Base-by-base conservation (phyloP, 2,797 vertebrate genomes). In the Falco peregrinus region DNA sequence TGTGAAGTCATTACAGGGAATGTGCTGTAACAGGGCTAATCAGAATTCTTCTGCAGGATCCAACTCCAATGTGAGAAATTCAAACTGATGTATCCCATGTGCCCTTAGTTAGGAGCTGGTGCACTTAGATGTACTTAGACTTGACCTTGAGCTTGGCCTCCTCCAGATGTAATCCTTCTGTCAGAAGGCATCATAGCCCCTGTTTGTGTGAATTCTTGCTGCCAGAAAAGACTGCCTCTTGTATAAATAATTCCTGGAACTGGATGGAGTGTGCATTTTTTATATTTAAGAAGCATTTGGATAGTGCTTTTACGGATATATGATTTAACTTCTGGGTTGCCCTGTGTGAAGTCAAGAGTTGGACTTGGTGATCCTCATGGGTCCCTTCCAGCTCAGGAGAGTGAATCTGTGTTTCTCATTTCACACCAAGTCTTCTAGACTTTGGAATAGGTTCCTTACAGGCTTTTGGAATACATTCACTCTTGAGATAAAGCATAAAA, bases 1-100 rank as follows among this genome's bases (percentile, higher is more conserved):
- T n/a, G 15, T 69, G 63, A 45, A 50, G 35, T 65, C 33, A 16
- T 39, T 51, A 35, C 13, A 59, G 68, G 59, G 83, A 70, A 53
- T 26, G 25, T 33, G 68, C 45, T 75, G 15, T 39, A 60, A 25
- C 5, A 41, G 21, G 26, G 26, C 39, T 56, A 21, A 45, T 50
- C 16, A 10, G 37, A 80, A n/a, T 69, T 78, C 15, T n/a, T 43
- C 63, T 35, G 28, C 33, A 28, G 69, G 53, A 50, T 43, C 22
- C 18, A 6, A 35, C 14, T 74, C 25, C 4, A 11, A 0, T 20
- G 22, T 24, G 60, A 33, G 37, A 51, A 53, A 31, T 29, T 79
- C 39, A 45, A 43, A 43, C 35, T 35, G 16, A 16, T 59, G n/a
- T 24, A 59, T 11, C 1, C 0, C 2, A 1, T 11, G 39, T 59